phyloP scores from a whole-genome alignment of 2,113 vertebrate species.

The Ondatra zibethicus region DNA sequence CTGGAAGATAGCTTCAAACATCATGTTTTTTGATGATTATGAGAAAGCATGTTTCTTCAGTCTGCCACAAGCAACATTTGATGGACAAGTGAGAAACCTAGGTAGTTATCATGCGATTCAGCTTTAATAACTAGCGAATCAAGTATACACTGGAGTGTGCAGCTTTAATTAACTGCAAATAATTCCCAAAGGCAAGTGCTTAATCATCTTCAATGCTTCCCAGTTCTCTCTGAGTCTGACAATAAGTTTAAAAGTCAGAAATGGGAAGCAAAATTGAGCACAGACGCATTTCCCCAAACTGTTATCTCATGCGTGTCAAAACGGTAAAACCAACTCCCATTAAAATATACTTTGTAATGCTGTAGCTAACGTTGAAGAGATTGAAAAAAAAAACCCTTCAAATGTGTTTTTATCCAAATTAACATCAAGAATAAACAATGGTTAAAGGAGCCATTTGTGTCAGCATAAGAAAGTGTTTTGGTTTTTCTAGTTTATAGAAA shows the following conservation, averaged over 20 bases:
- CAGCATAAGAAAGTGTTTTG: conserved; percentile 20
- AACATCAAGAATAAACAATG: conserved; percentile 42
- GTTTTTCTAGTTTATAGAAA: conserved; percentile 42
- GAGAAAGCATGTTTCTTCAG: conserved; percentile 66
- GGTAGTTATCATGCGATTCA: conserved; percentile 85
- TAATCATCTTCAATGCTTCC: conserved; percentile 87
- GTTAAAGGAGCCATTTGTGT: conserved; percentile 20
- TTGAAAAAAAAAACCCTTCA: conserved; percentile 7
- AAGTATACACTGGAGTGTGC: conserved; percentile 80
- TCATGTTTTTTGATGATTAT: neutral
- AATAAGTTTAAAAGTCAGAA: conserved; percentile 83
- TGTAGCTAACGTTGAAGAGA: neutral
- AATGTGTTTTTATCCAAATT: conserved; percentile 20
- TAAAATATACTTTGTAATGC: conserved; percentile 65
- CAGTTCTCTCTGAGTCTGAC: conserved; percentile 80
- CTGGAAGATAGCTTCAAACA: neutral
- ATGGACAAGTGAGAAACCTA: conserved; percentile 80
- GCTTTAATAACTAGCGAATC: conserved; percentile 86
- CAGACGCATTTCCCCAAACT: conserved; percentile 72
- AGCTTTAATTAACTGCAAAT: conserved; percentile 89
- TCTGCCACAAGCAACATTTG: conserved; percentile 79
- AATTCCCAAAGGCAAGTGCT: conserved; percentile 87
- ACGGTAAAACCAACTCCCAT: conserved; percentile 69
- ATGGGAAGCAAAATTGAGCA: conserved; percentile 78
- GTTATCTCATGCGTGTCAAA: conserved; percentile 71